Base-by-base conservation (phyloP, 1,140 invertebrate genomes). In the Phymastichus coffea region DNA sequence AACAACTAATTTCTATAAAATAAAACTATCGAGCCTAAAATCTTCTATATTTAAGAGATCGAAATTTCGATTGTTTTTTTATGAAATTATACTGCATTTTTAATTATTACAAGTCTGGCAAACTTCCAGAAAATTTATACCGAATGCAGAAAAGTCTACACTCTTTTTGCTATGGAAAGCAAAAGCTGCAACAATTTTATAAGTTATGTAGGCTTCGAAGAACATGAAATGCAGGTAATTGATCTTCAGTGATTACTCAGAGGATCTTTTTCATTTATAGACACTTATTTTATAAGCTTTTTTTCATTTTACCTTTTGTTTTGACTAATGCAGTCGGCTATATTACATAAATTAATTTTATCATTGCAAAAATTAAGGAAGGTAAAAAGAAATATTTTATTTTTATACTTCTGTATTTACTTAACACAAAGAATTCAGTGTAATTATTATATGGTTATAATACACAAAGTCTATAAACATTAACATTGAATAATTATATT, bases 121-220 rank as follows among this genome's bases (percentile, higher is more conserved):
- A 61, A 61, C 43, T 61, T 61, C 20, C 49, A 57, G 41, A 52
- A 62, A 52, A 52, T 56, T 28, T 62, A 57, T 57, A 57, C 53
- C 60, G 60, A 62, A 62, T 62, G 60, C 60, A 62, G 60, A 46
- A 57, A 48, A 62, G 60, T 52, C 41, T 38, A 57, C 46, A 46
- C 33, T 7, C 26, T 62, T 23, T 54, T 48, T 60, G 56, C 52
- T 51, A 78, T 80, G 76, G 80, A 82, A 64, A 77, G 66, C 61
- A 81, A 77, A 70, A 75, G 71, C 52, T 72, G 73, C 40, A 80
- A 80, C 54, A 83, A 81, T 69, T 83, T 83, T 61, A 81, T 81
- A 67, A 83, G 82, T 66, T 83, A 83, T 61, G 72, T 83, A 40
- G 80, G 76, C 19, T 72, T 82, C 37, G 80, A 82, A 57, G 80